Evolutionary conservation across 1,140 invertebrate species (phyloP).

Genomic region (Drosophila arawakana): DNA sequence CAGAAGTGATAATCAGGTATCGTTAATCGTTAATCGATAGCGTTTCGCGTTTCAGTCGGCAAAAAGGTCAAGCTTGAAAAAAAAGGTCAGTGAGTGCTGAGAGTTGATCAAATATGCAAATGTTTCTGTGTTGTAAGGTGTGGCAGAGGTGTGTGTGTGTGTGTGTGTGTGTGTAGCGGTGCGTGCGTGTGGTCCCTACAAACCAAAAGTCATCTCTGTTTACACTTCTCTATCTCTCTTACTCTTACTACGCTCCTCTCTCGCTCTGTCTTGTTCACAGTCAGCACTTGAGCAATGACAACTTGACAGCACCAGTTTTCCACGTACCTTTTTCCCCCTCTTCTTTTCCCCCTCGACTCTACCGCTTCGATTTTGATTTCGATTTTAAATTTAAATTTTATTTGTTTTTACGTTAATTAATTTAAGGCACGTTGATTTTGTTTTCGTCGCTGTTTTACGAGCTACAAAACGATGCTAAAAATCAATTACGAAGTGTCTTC

Average conservation of each 20-base stretch:
- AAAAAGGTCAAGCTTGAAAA: slow-evolving; percentile 19
- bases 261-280: not conserved
- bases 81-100: slow-evolving; percentile 45
- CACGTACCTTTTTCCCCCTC: not conserved
- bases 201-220: slow-evolving; percentile 43
- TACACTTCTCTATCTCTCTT: not conserved
- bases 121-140: slow-evolving; percentile 25
- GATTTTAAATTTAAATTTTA: slow-evolving; percentile 38
- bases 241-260: not conserved
- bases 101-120: slow-evolving; percentile 65
- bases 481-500: slow-evolving; percentile 36
- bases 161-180: slow-evolving; percentile 4
- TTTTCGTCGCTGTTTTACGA: slow-evolving; percentile 47
- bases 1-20: slow-evolving; percentile 10
- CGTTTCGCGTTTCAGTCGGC: not conserved
- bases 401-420: slow-evolving; percentile 63
- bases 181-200: slow-evolving; percentile 35
- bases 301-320: slow-evolving; percentile 11
- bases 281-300: slow-evolving; percentile 21
- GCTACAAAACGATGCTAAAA: slow-evolving; percentile 59
- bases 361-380: slow-evolving; percentile 5
- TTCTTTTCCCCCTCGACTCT: not conserved
- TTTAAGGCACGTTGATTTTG: slow-evolving; percentile 50
- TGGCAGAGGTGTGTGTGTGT: slow-evolving; percentile 16
- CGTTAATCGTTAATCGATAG: slow-evolving; percentile 22